Evolutionary conservation across 2,888 invertebrate genomes (phyloP), one percentile per base, ranked within the genome.

Genomic region (Dilophus febrilis): DNA sequence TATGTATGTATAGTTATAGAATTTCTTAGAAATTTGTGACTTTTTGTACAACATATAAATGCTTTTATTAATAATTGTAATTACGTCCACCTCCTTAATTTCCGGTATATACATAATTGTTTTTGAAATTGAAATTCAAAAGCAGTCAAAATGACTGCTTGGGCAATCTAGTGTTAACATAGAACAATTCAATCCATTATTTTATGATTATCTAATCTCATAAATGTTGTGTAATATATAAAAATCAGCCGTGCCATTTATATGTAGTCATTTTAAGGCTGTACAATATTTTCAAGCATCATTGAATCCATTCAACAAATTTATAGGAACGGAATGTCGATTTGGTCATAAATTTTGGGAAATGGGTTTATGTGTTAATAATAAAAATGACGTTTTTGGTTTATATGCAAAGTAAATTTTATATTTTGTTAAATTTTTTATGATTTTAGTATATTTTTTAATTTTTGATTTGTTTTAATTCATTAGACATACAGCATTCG

Each of bases 211-310:
- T 19, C 12, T 22, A 19, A 22, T 36, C n/a, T 26, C 12, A 12
- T 28, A 28, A 10, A 28, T 28, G 11, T 28, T 8, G 28, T 12
- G 28, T 12, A n/a, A n/a, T n/a, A n/a, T n/a, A n/a, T n/a, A n/a
- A n/a, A n/a, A n/a, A n/a, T n/a, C n/a, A n/a, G n/a, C 19, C 17
- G 34, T 17, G 5, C 18, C 17, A 17, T 12, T 29, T n/a, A 37
- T 30, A 16, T 37, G 37, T 18, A 37, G 37, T 16, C 37, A 37
- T 12, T 37, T 29, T 17, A 37, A 37, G 18, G 12, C 37, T 3
- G 37, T 37, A 4, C 29, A 37, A 16, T 37, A 16, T 29, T 37
- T 37, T 30, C 28, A 13, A 27, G 29, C 13, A 13, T 28, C 37
- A 17, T 30, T 37, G 17, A 30, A 30, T 29, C 34, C 34, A n/a